Base-by-base conservation (phyloP, 1,140 invertebrate species). In the Venustaconcha ellipsiformis region DNA sequence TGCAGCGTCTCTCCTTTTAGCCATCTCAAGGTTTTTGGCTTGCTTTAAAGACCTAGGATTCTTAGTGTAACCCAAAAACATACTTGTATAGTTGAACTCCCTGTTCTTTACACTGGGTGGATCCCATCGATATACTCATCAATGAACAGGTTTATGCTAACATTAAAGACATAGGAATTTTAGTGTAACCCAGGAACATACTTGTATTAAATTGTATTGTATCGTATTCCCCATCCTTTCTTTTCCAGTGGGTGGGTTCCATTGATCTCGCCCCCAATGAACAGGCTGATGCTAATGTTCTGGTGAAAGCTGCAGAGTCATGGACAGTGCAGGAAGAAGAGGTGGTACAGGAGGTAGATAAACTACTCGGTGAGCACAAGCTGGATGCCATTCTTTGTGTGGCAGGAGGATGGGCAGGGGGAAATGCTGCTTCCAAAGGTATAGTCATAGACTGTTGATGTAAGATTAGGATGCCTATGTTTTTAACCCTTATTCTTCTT, bases 361-460 rank as follows among this genome's bases (percentile, higher is more conserved):
- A 80, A 14, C 62, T 82, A 4, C 78, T 92, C 15, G 85, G 81
- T 11, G 83, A 82, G 3, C 76, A 87, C 57, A 97, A 99, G 91
- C 85, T 99, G 37, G 98, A 99, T 92, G 98, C 96, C 56, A 93
- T 99, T 65, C 95, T 99, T 81, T 99, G 98, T 91, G 98, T 99
- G 20, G 98, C 98, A 75, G 98, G 98, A 71, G 99, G 99, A 62
- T 99, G 98, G 98, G 97, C 97, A 66, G 98, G 98, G 83, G 93
- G 92, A 70, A 93, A 92, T 90, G 94, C 96, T 67, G 91, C 89
- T 17, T 82, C 79, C n/a, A 86, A 89, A 84, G 87, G 89, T 90
- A 81, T 78, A 57, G 37, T 57, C 23, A 62, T 62, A 62, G 23
- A n/a, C 13, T 23, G 20, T 18, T 8, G 59, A 18, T n/a, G 59